Base-by-base conservation (phyloP, 2,888 invertebrate species). In the Drepanosiphum platanoidis region DNA sequence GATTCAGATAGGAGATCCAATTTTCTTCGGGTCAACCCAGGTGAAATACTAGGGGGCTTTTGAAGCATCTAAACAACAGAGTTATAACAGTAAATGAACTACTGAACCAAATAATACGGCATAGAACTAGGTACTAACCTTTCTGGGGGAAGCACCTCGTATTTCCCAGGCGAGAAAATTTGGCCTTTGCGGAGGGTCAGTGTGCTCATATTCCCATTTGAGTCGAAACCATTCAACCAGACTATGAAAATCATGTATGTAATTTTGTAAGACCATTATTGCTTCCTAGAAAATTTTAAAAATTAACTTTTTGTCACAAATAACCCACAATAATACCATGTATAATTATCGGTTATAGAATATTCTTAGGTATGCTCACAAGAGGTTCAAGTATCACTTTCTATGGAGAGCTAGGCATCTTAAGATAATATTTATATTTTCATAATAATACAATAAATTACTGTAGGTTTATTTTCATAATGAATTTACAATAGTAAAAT, bases 121-220 rank as follows among this genome's bases (percentile, higher is more conserved):
- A 52, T 3, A 13, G 22, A 32, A 13, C 42, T 42, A 9, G 42
- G 15, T 66, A 52, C 30, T 80, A 15, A 88, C 88, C 86, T 88
- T 88, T 27, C 93, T 93, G 88, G 94, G 93, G 87, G 93, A 95
- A 66, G 96, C 95, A 90, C 98, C 98, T 87, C 97, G 92, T 66
- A 98, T 95, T 90, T 98, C 98, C 98, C 98, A 98, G 0, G 98
- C 95, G 82, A 98, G 91, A 30, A 97, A 97, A 72, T 94, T 95
- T 0, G 97, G 97, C 88, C 96, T 92, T 88, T 96, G 93, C 0
- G 95, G 94, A 39, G 93, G 93, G 8, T 96, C 94, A 3, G 97
- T 95, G 88, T 95, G 95, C 89, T 98, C 98, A 89, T 96, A 98
- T 87, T 96, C 96, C 94, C 96, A 96, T 90, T 98, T 97, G 9